These are phyloP conservation scores for Acronicta psi DNA, from an alignment of 2,888 invertebrate genomes.

Conservation along the genomic window DNA sequence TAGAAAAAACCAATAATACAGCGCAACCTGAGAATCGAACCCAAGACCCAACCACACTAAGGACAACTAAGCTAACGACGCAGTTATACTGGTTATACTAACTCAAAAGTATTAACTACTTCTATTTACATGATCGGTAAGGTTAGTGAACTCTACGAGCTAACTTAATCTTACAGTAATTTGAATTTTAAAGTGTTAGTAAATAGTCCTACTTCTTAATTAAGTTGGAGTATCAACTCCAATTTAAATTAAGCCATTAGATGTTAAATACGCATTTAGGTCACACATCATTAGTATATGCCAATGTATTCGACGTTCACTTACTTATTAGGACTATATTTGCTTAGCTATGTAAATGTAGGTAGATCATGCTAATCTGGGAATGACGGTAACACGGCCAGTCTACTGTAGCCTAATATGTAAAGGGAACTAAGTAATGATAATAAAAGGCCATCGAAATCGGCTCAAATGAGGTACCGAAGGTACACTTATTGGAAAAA, in stretches of 20 bases:
- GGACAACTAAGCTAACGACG: too few species aligned
- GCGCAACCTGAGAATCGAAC: too few species aligned
- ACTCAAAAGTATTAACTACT: too few species aligned
- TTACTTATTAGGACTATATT: conserved; percentile 37
- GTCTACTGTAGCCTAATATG: neutral
- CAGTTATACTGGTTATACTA: too few species aligned
- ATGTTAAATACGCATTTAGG: conserved; percentile 43
- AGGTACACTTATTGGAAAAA: too few species aligned
- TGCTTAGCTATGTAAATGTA: conserved; percentile 15
- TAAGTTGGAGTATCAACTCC: conserved; percentile 33
- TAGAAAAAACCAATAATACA: too few species aligned
- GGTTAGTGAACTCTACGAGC: too few species aligned
- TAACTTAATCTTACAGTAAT: neutral
- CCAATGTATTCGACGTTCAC: conserved; percentile 45
- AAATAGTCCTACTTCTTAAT: conserved; percentile 39
- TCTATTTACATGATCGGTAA: too few species aligned
- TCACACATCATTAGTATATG: conserved; percentile 49
- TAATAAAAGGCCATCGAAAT: too few species aligned
- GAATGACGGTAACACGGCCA: neutral
- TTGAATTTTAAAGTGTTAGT: conserved; percentile 15
- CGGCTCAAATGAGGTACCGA: too few species aligned
- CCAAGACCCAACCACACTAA: too few species aligned
- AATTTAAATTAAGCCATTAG: conserved; percentile 47
- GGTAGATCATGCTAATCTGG: conserved; percentile 12
- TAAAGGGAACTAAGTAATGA: too few species aligned